Conservation (phyloP, 2,888 invertebrate species). For the Automeris io region DNA sequence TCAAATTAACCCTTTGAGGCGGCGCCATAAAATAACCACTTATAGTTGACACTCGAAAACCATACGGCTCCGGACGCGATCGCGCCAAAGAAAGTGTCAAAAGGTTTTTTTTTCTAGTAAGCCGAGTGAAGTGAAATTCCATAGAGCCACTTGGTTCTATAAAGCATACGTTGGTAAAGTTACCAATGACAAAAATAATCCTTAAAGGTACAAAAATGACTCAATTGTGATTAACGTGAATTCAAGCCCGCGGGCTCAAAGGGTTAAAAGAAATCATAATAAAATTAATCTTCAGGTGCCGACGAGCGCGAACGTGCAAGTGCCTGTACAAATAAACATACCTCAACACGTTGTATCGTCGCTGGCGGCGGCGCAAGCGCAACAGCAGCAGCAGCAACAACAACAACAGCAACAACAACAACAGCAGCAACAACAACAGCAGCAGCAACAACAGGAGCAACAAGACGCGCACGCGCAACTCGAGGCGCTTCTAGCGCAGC, state of each 20-base stretch:
- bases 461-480: constrained; percentile 55
- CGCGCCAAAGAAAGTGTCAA: too few relatives aligned
- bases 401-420: constrained; percentile 15
- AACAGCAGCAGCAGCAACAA: constrained; percentile 39
- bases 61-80: too few relatives aligned
- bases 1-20: too few relatives aligned
- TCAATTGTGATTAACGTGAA: too few relatives aligned
- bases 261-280: not conserved
- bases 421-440: constrained; percentile 13
- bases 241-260: too few relatives aligned
- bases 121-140: too few relatives aligned
- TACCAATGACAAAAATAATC: too few relatives aligned
- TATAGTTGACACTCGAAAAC: too few relatives aligned
- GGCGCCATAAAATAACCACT: too few relatives aligned
- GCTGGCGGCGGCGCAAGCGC: constrained; percentile 33
- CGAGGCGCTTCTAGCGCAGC: constrained; percentile 55
- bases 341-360: constrained; percentile 74
- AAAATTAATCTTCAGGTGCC: constrained; percentile 61
- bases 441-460: constrained; percentile 17
- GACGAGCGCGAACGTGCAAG: constrained; percentile 75
- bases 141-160: not conserved
- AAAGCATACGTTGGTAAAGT: too few relatives aligned
- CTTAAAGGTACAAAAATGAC: too few relatives aligned
- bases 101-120: too few relatives aligned
- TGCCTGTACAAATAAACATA: constrained; percentile 82